Conservation (phyloP, 1,140 invertebrate genomes). For the Apis laboriosa region DNA sequence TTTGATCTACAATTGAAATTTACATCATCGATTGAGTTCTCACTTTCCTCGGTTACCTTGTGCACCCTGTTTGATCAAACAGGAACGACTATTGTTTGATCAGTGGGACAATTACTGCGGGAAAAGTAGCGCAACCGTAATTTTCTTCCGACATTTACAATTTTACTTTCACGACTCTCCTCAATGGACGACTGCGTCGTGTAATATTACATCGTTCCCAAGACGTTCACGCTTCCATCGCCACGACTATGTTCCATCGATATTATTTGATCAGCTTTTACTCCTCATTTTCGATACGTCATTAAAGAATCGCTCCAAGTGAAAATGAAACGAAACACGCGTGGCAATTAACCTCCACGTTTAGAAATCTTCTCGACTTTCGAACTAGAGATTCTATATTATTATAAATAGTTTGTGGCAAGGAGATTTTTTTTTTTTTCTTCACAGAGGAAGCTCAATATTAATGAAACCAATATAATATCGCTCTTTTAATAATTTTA, state of each 20-base stretch:
- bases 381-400: too few relatives aligned
- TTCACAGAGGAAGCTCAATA: too few relatives aligned
- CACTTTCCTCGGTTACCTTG: not conserved
- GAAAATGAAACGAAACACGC: not conserved
- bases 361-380: constrained; percentile 7
- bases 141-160: constrained; percentile 45
- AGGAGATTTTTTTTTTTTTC: too few relatives aligned
- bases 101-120: constrained; percentile 23
- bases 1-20: not conserved
- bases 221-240: constrained; percentile 25
- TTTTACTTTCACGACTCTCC: constrained; percentile 53
- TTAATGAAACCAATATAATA: too few relatives aligned
- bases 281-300: not conserved
- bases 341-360: not conserved
- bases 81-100: constrained; percentile 22
- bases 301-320: not conserved
- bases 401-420: too few relatives aligned
- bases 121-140: constrained; percentile 40
- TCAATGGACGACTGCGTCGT: constrained; percentile 18
- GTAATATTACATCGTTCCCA: constrained; percentile 19
- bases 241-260: not conserved
- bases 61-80: not conserved
- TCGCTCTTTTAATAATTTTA: too few relatives aligned
- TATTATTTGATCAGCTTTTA: not conserved
- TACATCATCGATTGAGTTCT: not conserved